A percentile compares a stretch with the other conserved stretches of the same genome.
Evolutionary conservation across 2,113 vertebrate genomes (phyloP).

Genomic region (Triplophysa rosa): DNA sequence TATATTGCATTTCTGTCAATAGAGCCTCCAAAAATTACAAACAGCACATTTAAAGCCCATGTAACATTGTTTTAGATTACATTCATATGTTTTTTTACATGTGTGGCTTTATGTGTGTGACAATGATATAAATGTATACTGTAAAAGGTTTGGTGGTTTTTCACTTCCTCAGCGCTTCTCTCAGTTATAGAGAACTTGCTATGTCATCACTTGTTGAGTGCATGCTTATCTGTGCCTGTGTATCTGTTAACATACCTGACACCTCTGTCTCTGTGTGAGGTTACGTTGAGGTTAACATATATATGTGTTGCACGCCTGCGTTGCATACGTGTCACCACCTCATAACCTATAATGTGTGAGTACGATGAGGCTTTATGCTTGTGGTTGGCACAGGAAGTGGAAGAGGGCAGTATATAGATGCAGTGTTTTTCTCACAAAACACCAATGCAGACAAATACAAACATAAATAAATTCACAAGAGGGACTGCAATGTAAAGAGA

Average conservation of each 20-base stretch:
- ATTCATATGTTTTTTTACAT: background rate
- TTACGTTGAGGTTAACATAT: background rate
- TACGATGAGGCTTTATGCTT: constrained; percentile 16
- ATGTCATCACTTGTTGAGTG: constrained; percentile 34
- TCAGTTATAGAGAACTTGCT: constrained; percentile 48
- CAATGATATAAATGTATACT: constrained; percentile 37
- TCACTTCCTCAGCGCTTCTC: constrained; percentile 49
- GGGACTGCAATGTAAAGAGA: background rate
- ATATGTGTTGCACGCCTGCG: constrained; percentile 15
- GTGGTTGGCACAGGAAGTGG: constrained; percentile 52
- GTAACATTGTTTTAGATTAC: background rate
- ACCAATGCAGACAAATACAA: too few relatives aligned
- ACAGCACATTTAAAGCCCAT: too few relatives aligned
- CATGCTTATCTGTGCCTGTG: constrained; percentile 4
- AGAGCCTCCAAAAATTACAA: too few relatives aligned
- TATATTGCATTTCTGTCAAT: too few relatives aligned
- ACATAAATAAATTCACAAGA: background rate
- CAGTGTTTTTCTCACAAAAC: constrained; percentile 26
- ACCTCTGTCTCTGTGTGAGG: background rate
- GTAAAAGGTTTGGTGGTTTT: constrained; percentile 47
- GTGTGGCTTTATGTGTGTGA: constrained; percentile 1
- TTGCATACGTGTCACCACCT: constrained; percentile 48
- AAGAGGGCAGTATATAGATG: constrained; percentile 49
- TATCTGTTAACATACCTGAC: background rate
- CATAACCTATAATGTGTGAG: constrained; percentile 34